Percentiles rank a stretch among this genome's conserved stretches.
Evolutionary conservation across 2,888 invertebrate genomes (phyloP).

Genomic region (Quadroppia sp.): DNA sequence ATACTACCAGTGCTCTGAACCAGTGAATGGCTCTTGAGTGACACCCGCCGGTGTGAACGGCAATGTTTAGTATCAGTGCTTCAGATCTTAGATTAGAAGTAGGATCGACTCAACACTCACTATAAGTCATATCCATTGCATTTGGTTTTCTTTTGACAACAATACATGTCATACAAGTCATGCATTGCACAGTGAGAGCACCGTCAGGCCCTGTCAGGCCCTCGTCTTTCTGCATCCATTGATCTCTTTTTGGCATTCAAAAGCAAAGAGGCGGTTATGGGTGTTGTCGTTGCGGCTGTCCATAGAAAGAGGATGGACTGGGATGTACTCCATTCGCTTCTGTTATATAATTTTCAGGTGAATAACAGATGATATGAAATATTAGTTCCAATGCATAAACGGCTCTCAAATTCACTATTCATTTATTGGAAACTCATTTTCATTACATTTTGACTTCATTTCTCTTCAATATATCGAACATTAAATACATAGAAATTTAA

Average conservation of each 20-base stretch:
- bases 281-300: conserved; percentile 29
- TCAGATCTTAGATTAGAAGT: conserved; percentile 9
- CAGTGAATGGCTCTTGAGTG: neutral
- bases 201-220: conserved; percentile 26
- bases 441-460: neutral
- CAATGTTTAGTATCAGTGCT: conserved; percentile 12
- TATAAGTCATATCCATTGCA: neutral
- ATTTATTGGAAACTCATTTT: conserved; percentile 1
- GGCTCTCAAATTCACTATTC: neutral
- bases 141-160: neutral
- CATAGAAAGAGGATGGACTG: conserved; percentile 23
- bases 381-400: neutral
- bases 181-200: conserved; percentile 23
- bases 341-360: conserved; percentile 25
- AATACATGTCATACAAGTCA: neutral
- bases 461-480: neutral
- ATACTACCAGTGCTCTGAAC: neutral
- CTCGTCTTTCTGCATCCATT: conserved; percentile 30
- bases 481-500: neutral
- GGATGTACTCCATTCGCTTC: conserved; percentile 8
- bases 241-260: conserved; percentile 33
- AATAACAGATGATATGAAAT: conserved; percentile 8
- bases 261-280: conserved; percentile 27
- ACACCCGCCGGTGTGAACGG: neutral
- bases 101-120: conserved; percentile 14